A percentile compares a stretch with the other conserved stretches of the same genome.
These are phyloP conservation scores for Laspeyria flexula DNA, from an alignment of 2,888 invertebrate genomes.

Conservation along the genomic window DNA sequence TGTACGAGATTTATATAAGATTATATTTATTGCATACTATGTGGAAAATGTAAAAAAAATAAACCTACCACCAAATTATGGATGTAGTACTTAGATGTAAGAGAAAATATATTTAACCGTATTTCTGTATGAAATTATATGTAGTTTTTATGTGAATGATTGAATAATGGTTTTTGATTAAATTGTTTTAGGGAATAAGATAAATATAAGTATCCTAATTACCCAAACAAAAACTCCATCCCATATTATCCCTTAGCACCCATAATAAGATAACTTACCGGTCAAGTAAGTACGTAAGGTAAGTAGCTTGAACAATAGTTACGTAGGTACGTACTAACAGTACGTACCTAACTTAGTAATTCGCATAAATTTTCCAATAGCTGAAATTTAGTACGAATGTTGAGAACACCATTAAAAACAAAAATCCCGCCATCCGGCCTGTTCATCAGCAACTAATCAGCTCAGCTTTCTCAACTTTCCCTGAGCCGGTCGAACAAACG, in stretches of 20 bases:
- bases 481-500: too few relatives aligned
- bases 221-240: constrained; percentile 36
- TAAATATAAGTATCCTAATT: constrained; percentile 62
- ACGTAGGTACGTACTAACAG: too few relatives aligned
- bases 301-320: too few relatives aligned
- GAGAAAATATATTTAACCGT: constrained; percentile 85
- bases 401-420: too few relatives aligned
- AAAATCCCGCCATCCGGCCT: too few relatives aligned
- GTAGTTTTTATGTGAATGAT: constrained; percentile 85
- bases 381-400: too few relatives aligned
- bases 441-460: too few relatives aligned
- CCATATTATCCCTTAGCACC: background rate
- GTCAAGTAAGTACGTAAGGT: too few relatives aligned
- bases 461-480: too few relatives aligned
- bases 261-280: too few relatives aligned
- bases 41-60: constrained; percentile 81
- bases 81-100: constrained; percentile 80
- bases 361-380: too few relatives aligned
- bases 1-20: constrained; percentile 75
- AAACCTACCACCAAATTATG: constrained; percentile 73
- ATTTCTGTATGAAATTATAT: constrained; percentile 87
- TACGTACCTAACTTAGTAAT: too few relatives aligned
- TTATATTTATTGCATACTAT: constrained; percentile 79
- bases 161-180: constrained; percentile 83
- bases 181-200: constrained; percentile 79